Conservation (phyloP, 2,113 vertebrate genomes). For the Bubo blakistoni region DNA sequence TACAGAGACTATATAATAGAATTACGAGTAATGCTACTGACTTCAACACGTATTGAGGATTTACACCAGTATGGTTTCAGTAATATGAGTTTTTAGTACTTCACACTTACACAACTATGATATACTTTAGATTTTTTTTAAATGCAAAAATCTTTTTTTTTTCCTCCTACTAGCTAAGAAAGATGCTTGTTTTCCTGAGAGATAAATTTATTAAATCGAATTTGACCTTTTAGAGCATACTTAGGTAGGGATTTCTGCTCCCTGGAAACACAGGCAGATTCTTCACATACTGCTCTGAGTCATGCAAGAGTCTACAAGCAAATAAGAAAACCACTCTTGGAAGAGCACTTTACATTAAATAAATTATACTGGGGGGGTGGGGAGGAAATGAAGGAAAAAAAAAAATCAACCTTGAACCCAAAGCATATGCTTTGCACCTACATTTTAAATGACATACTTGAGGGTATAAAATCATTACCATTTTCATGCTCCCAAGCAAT, state of each 20-base stretch:
- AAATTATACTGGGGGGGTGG: not conserved
- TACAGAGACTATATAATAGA: slow-evolving; percentile 15
- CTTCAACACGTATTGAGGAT: not conserved
- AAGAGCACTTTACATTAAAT: not conserved
- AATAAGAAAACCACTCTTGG: not conserved
- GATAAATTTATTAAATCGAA: not conserved
- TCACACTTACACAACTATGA: not conserved
- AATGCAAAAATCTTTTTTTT: not conserved
- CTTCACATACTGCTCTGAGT: not conserved
- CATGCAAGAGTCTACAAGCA: not conserved
- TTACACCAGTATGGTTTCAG: slow-evolving; percentile 11
- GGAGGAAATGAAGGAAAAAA: not conserved
- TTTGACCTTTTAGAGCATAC: slow-evolving; percentile 3
- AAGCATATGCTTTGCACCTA: not conserved
- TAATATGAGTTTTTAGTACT: slow-evolving; percentile 1
- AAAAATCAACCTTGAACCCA: not conserved
- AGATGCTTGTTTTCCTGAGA: not conserved
- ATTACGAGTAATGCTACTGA: not conserved
- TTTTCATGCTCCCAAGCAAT: not conserved
- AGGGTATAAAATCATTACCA: not conserved
- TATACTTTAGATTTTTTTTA: not conserved
- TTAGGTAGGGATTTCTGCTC: slow-evolving; percentile 7
- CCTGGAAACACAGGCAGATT: not conserved
- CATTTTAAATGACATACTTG: not conserved
- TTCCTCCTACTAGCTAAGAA: not conserved